Conservation (phyloP, 2,113 vertebrate species). For the Bubo bubo region DNA sequence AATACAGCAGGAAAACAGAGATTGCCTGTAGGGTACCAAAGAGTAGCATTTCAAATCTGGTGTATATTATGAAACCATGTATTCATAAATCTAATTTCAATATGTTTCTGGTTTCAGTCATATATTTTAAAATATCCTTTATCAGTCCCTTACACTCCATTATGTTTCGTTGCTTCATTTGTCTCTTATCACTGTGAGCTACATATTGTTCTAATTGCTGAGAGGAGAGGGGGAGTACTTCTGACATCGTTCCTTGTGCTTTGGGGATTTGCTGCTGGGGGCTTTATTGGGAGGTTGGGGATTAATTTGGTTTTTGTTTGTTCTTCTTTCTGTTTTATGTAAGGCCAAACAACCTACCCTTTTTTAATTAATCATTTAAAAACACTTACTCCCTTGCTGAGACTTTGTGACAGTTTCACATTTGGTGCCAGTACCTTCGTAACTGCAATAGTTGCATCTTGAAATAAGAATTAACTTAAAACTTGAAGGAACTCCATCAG, state of each 20-base stretch:
- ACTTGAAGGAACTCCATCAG: not conserved
- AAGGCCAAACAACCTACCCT: not conserved
- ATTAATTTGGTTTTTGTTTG: accelerated
- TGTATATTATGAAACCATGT: not conserved
- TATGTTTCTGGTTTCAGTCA: not conserved
- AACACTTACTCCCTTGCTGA: not conserved
- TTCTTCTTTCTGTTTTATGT: not conserved
- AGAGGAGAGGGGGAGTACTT: not conserved
- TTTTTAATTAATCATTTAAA: not conserved
- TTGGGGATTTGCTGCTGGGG: not conserved
- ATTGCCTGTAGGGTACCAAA: not conserved
- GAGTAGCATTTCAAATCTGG: not conserved
- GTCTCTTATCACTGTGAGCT: not conserved
- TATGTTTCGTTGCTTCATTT: not conserved
- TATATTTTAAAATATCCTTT: not conserved
- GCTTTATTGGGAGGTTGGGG: not conserved
- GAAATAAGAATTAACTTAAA: not conserved
- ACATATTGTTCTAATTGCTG: not conserved
- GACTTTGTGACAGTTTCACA: not conserved
- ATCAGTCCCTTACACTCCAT: not conserved
- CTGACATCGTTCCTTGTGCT: not conserved
- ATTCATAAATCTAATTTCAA: not conserved
- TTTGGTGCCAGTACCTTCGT: not conserved
- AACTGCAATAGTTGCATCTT: not conserved
- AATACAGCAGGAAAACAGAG: not conserved